Evolutionary conservation across 2,888 invertebrate genomes (phyloP).

Genomic region (Hyposoter dolosus): DNA sequence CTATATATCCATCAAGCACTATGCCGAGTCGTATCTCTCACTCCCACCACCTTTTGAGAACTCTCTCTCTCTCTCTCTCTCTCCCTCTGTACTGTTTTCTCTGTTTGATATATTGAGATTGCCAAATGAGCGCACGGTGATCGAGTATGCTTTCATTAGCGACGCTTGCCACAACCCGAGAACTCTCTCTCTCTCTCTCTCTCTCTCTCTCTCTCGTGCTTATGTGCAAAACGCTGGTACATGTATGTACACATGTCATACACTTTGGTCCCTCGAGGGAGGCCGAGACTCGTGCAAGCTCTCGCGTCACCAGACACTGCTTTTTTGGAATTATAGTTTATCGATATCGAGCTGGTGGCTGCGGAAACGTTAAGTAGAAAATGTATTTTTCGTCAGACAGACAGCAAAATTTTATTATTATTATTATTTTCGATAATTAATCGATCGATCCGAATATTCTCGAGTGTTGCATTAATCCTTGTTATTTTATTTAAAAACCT

Average conservation of each 20-base stretch:
- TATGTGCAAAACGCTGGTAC: neutral
- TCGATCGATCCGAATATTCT: neutral
- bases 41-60: conserved; percentile 33
- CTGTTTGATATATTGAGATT: conserved; percentile 74
- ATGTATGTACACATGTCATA: conserved; percentile 4
- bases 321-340: conserved; percentile 43
- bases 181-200: conserved; percentile 26
- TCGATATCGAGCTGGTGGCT: neutral
- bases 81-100: conserved; percentile 47
- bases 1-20: conserved; percentile 19
- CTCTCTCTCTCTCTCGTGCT: conserved; percentile 36
- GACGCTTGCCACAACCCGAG: conserved; percentile 60
- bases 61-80: conserved; percentile 32
- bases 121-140: conserved; percentile 74
- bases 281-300: conserved; percentile 52
- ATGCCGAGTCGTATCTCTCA: conserved; percentile 14
- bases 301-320: conserved; percentile 20
- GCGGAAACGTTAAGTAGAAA: conserved; percentile 14
- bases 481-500: neutral
- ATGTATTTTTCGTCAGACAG: conserved; percentile 20
- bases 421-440: neutral
- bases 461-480: neutral
- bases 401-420: neutral
- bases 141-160: conserved; percentile 75
- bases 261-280: conserved; percentile 44